Evolutionary conservation across 1,140 invertebrate genomes (phyloP).

Genomic region (Leptoteleia sp.): DNA sequence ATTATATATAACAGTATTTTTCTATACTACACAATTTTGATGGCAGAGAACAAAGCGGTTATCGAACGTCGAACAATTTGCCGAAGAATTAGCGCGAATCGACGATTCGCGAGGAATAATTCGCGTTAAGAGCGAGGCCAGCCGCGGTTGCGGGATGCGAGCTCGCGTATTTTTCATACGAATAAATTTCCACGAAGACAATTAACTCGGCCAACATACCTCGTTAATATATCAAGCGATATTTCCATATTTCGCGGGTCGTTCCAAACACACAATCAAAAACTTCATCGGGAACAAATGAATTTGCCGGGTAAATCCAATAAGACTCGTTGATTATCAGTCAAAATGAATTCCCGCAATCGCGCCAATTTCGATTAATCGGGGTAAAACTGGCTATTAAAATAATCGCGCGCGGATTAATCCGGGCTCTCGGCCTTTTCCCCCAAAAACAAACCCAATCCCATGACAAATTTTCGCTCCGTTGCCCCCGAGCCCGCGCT

Average conservation of each 20-base stretch:
- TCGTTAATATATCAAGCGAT: conserved; percentile 36
- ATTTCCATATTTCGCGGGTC: conserved; percentile 26
- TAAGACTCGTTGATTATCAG: conserved; percentile 53
- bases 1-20: too few relatives aligned
- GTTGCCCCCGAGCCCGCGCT: too few relatives aligned
- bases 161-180: conserved; percentile 7
- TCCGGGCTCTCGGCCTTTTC: too few relatives aligned
- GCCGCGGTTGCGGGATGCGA: too few relatives aligned
- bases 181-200: conserved; percentile 16
- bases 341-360: conserved; percentile 44
- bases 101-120: too few relatives aligned
- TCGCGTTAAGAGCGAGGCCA: too few relatives aligned
- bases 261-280: conserved; percentile 29
- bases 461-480: conserved; percentile 20
- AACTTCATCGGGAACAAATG: conserved; percentile 49
- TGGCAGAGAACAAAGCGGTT: too few relatives aligned
- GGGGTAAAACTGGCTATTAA: conserved; percentile 25
- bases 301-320: conserved; percentile 36
- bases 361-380: conserved; percentile 51
- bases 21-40: too few relatives aligned
- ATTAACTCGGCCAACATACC: conserved; percentile 26
- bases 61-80: too few relatives aligned
- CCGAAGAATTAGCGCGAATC: too few relatives aligned
- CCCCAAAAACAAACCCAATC: conserved; percentile 1
- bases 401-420: conserved; percentile 36